Evolutionary conservation across 2,113 vertebrate species (phyloP).

Genomic region (Colossoma macropomum): DNA sequence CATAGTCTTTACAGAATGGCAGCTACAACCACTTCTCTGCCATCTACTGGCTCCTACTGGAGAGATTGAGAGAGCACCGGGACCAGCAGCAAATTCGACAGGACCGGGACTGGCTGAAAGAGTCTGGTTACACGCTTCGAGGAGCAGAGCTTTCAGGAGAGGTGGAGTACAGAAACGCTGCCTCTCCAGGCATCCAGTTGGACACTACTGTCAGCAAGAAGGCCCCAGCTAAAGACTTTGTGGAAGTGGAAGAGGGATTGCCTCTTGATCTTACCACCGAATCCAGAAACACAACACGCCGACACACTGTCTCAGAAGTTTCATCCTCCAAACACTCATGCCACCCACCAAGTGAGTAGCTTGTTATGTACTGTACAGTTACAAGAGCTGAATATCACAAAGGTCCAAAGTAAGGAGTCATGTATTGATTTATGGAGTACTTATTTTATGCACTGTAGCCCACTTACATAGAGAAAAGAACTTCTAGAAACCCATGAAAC

Average conservation of each 20-base stretch:
- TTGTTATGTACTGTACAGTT: not conserved
- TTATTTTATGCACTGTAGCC: no score
- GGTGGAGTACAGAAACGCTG: not conserved
- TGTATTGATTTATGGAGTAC: not conserved
- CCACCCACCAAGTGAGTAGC: conserved; percentile 34
- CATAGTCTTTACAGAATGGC: conserved; percentile 85
- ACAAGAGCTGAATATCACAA: no score
- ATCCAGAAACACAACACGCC: conserved; percentile 1
- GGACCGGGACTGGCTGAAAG: conserved; percentile 25
- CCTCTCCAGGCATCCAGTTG: not conserved
- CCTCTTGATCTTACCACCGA: not conserved
- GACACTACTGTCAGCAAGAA: not conserved
- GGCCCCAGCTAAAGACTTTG: not conserved
- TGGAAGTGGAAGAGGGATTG: not conserved
- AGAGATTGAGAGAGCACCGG: conserved; percentile 20
- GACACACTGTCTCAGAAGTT: not conserved
- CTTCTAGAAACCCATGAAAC: no score
- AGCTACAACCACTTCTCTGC: conserved; percentile 82
- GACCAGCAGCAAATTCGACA: conserved; percentile 25
- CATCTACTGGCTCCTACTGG: conserved; percentile 56
- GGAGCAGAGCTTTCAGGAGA: not conserved
- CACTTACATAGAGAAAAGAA: no score
- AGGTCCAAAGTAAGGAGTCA: not conserved
- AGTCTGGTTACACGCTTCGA: not conserved
- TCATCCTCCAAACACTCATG: not conserved